Conservation (phyloP, 2,113 vertebrate species). For the Anoplopoma fimbria region DNA sequence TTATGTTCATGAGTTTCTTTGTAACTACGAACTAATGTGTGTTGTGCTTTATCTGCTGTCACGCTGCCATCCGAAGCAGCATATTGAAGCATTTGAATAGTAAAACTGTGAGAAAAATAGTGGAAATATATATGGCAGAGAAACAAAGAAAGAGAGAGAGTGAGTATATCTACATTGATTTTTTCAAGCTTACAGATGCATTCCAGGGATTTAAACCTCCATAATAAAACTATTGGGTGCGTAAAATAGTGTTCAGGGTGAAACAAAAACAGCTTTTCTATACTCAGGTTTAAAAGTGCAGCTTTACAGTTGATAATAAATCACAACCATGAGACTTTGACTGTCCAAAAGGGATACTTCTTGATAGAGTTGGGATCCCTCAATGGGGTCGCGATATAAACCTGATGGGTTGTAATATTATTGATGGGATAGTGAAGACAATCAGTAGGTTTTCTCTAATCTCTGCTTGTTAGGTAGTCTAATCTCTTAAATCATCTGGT, state of each 20-base stretch:
- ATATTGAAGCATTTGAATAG: background rate
- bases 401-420: background rate
- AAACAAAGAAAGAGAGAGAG: constrained; percentile 10
- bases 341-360: background rate
- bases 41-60: background rate
- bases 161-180: constrained; percentile 38
- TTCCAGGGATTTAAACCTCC: constrained; percentile 31
- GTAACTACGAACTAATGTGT: background rate
- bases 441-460: background rate
- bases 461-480: background rate
- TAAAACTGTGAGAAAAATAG: background rate
- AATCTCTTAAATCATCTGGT: background rate
- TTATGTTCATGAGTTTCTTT: background rate
- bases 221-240: constrained; percentile 14
- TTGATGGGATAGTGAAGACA: background rate
- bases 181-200: constrained; percentile 36
- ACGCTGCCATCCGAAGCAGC: background rate
- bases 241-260: constrained; percentile 2
- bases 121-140: background rate
- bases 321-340: background rate
- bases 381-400: background rate
- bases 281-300: background rate
- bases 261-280: background rate
- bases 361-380: background rate
- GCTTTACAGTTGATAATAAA: background rate